Evolutionary conservation across 2,113 vertebrate genomes (phyloP), one percentile per base, ranked within the genome.

Genomic region (Tupaia chinensis): DNA sequence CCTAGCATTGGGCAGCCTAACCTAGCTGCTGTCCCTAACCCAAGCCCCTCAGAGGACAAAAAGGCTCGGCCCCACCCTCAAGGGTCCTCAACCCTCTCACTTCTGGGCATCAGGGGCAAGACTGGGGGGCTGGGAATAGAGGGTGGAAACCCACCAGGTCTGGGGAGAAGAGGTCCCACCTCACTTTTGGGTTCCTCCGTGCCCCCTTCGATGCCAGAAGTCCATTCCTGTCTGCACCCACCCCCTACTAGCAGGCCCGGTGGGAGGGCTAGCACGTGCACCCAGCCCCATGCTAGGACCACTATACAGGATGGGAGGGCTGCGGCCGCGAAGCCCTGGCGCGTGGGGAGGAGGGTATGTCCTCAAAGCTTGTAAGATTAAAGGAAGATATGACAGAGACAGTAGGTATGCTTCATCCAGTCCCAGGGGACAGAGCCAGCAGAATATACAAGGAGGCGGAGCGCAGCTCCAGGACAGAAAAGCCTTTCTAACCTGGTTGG

Each of bases 401-500:
- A 60, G 70, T 2, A 68, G 34, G 78, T 58, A 63, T 66, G 70
- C 84, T 69, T 56, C 15, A 8, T 10, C 17, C 8, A 32, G 22
- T 80, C 87, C 86, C 73, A 68, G 74, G 25, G 15, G 83, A 60
- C 66, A 65, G 16, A 13, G 63, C 32, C n/a, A 65, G 65, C 23
- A 15, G 56, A 44, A 17, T 56, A 53, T 10, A 32, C 13, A 22
- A 17, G 63, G 27, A 66, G 16, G 19, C 19, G 0, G 2, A 69
- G 58, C 0, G 3, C 27, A 16, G 4, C 27, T 22, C 73, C 69
- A 23, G 74, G 80, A 72, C 70, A 29, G 25, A 60, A 76, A 78
- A 29, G 14, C 27, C 7, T 3, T 1, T 60, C 61, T 29, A 7
- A 23, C 73, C 7, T 4, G 29, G 0, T 29, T 0, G 7, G 22